Evolutionary conservation across 2,797 vertebrate species (phyloP).

Genomic region (Bryconaethiops microstoma): DNA sequence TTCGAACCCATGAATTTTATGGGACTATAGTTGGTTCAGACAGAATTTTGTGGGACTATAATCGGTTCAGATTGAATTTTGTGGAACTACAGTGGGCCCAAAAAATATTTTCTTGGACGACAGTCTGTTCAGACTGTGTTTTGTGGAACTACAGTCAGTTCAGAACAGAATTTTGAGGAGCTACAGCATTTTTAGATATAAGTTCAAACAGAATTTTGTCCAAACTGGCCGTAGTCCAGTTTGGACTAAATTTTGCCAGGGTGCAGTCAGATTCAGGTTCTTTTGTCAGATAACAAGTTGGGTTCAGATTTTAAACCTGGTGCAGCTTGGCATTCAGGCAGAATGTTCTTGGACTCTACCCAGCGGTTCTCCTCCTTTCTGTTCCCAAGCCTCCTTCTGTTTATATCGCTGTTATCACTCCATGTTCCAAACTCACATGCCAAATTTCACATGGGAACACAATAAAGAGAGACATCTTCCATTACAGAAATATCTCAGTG

Average conservation of each 20-base stretch:
- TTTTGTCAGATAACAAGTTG: no score
- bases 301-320: no score
- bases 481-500: background rate
- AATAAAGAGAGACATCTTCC: background rate
- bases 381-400: background rate
- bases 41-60: no score
- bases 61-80: background rate
- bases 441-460: background rate
- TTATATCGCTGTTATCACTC: background rate
- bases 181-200: no score
- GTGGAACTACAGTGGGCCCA: background rate
- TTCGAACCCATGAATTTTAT: no score
- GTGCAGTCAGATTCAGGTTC: no score
- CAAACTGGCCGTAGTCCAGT: background rate
- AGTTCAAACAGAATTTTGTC: background rate
- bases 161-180: background rate
- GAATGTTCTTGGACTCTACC: no score
- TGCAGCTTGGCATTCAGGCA: no score
- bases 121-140: no score
- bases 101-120: background rate
- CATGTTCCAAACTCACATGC: no score
- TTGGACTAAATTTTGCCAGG: background rate
- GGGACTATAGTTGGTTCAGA: no score
- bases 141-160: background rate
- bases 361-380: background rate